Percentiles rank a stretch among this genome's conserved stretches.
Evolutionary conservation across 2,113 vertebrate species (phyloP).

Genomic region (Osmerus eperlanus): DNA sequence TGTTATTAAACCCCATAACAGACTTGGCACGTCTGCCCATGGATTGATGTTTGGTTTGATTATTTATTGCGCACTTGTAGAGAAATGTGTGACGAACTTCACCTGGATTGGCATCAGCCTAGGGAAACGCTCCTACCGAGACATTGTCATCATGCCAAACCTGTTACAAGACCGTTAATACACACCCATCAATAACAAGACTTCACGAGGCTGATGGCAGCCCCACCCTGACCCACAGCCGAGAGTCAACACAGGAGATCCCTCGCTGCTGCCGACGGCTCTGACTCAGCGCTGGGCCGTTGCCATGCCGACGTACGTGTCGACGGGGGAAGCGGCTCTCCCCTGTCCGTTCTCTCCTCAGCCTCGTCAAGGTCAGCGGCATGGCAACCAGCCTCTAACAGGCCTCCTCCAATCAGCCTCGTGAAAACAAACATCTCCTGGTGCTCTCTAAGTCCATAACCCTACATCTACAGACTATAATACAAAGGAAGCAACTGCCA

Average conservation of each 20-base stretch:
- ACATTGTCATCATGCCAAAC: too few relatives aligned
- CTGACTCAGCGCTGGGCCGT: neutral
- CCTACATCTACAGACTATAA: too few relatives aligned
- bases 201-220: neutral
- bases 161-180: too few relatives aligned
- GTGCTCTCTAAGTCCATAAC: too few relatives aligned
- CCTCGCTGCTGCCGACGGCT: neutral
- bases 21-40: neutral
- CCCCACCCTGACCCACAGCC: neutral
- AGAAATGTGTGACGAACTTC: neutral
- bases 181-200: too few relatives aligned
- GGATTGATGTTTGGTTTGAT: neutral
- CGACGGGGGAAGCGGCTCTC: neutral
- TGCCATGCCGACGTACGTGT: neutral
- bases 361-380: neutral
- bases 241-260: neutral
- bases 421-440: too few relatives aligned
- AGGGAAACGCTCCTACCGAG: too few relatives aligned
- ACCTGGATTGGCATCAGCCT: too few relatives aligned
- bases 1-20: neutral
- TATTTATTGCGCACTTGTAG: neutral
- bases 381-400: too few relatives aligned
- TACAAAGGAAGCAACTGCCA: too few relatives aligned
- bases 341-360: neutral
- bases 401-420: too few relatives aligned